Conservation (phyloP, 2,797 vertebrate genomes). For the Molothrus aeneus region DNA sequence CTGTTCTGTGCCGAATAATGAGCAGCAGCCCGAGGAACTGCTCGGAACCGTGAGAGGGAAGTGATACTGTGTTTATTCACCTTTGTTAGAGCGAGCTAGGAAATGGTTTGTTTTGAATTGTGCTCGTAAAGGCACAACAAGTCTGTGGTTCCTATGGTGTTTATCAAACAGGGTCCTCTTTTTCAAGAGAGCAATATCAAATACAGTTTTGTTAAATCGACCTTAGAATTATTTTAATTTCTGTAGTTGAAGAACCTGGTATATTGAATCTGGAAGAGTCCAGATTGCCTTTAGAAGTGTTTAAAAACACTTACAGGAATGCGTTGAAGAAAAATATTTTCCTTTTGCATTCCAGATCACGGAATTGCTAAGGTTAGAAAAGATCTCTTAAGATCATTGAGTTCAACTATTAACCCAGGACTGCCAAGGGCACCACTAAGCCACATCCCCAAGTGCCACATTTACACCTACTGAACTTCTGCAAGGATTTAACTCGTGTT, state of each 20-base stretch:
- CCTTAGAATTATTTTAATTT: neutral
- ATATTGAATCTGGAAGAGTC: neutral
- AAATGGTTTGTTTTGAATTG: neutral
- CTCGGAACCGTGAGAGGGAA: accelerated
- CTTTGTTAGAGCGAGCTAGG: neutral
- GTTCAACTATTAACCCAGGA: neutral
- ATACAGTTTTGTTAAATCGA: neutral
- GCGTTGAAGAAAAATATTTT: neutral
- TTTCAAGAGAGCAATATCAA: neutral
- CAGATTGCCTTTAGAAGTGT: neutral
- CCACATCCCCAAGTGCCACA: neutral
- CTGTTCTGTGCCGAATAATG: neutral
- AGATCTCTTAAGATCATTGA: neutral
- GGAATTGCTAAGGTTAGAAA: neutral
- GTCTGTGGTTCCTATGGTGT: neutral
- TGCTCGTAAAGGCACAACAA: neutral
- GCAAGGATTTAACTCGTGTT: accelerated
- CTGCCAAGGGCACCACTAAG: neutral
- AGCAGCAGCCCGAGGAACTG: neutral
- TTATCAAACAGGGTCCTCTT: accelerated
- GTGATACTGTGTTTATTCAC: neutral
- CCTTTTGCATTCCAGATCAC: neutral
- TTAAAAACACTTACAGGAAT: neutral
- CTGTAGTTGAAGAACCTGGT: neutral
- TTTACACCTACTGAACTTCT: neutral